These are phyloP conservation scores for Phasianus colchicus DNA, from an alignment of 2,113 vertebrate genomes.

Conservation along the genomic window DNA sequence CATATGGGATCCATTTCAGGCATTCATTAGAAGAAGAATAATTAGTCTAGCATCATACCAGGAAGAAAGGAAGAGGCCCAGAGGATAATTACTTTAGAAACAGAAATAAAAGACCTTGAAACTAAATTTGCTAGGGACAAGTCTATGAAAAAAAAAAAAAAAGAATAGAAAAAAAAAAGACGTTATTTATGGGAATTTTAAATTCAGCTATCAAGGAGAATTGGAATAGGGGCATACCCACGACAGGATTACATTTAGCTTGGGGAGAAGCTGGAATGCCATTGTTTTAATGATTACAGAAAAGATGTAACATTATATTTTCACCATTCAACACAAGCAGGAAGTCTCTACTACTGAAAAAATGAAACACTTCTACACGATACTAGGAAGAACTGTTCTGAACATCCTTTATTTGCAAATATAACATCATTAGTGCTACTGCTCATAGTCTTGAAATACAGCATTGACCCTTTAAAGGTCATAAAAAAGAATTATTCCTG, in stretches of 20 bases:
- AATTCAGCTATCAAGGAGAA: constrained; percentile 65
- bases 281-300: constrained; percentile 50
- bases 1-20: constrained; percentile 83
- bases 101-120: constrained; percentile 81
- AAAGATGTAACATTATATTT: constrained; percentile 22
- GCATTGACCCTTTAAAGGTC: constrained; percentile 12
- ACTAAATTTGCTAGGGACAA: constrained; percentile 80
- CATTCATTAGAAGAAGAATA: constrained; percentile 84
- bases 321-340: constrained; percentile 20
- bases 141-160: constrained; percentile 58
- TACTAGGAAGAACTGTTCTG: constrained; percentile 8
- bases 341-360: constrained; percentile 5
- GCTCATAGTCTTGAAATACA: not conserved
- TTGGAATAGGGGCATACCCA: constrained; percentile 5
- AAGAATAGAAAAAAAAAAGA: not conserved
- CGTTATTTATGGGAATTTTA: constrained; percentile 67
- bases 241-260: constrained; percentile 40
- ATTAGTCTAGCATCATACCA: constrained; percentile 79
- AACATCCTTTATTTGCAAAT: constrained; percentile 23
- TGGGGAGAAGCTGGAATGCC: constrained; percentile 17
- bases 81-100: constrained; percentile 82
- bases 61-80: constrained; percentile 79
- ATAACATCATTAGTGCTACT: not conserved
- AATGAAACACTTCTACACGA: constrained; percentile 50
- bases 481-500: constrained; percentile 46